phyloP scores from a whole-genome alignment of 2,113 vertebrate genomes.

The Nothoprocta pentlandii region DNA sequence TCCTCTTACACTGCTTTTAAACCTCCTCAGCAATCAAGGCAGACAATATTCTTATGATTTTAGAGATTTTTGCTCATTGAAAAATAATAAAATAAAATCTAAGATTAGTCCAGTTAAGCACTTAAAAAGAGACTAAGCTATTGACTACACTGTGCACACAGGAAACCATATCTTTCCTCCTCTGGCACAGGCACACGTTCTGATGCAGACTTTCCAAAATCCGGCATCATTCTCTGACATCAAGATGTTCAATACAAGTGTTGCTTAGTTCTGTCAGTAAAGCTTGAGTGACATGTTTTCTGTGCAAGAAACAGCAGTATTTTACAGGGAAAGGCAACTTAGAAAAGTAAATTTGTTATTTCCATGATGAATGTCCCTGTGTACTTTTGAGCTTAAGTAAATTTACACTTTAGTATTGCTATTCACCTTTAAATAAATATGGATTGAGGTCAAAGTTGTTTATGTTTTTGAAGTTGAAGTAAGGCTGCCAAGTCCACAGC shows the following conservation, averaged over 20 bases:
- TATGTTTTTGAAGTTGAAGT: not conserved
- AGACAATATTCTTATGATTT: fast-evolving
- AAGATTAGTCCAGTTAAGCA: not conserved
- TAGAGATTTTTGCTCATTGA: not conserved
- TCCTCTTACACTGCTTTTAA: not conserved
- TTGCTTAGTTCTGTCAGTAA: not conserved
- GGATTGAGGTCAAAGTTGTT: not conserved
- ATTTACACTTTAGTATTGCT: not conserved
- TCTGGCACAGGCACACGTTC: not conserved
- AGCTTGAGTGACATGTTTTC: not conserved
- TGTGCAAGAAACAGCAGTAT: not conserved
- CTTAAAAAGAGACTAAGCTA: not conserved
- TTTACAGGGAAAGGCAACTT: not conserved
- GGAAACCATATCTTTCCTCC: fast-evolving
- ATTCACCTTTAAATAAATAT: not conserved
- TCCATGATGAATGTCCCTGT: not conserved
- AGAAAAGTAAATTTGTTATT: not conserved
- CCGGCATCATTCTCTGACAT: not conserved
- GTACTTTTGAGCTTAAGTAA: not conserved
- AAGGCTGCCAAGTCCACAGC: not conserved
- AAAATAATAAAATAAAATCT: not conserved
- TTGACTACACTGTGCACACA: not conserved
- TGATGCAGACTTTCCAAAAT: not conserved
- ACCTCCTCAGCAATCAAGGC: not conserved
- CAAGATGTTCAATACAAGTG: not conserved